Evolutionary conservation across 2,113 vertebrate genomes (phyloP), one percentile per base, ranked within the genome.

Genomic region (Gracilinanus agilis): DNA sequence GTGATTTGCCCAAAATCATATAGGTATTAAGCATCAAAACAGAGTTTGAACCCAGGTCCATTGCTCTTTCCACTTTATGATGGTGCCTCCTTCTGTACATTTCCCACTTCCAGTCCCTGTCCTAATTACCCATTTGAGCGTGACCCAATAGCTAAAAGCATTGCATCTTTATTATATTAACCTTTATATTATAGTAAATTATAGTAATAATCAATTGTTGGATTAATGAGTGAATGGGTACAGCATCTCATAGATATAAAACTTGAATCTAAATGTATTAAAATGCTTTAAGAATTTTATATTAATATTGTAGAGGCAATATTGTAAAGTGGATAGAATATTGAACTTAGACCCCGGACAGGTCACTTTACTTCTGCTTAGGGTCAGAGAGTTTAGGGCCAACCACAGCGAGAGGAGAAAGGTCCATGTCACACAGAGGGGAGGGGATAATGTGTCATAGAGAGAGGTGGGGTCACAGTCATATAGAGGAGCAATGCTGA

Each of bases 371-470:
- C 56, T 67, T 67, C 11, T 67, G 58, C 34, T 67, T 67, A 49
- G 58, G 3, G 10, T 29, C 58, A 29, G 25, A 61, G 25, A 61
- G 56, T 9, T 61, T 11, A 61, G 56, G 25, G 2, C 27, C 25
- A 61, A 10, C 27, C 25, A 61, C 58, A 67, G 34, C 13, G 58
- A 67, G 27, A 67, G 88, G 40, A n/a, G 83, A 94, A 53, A 53
- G 54, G 54, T 55, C 88, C 90, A 40, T 90, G 90, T 27, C 53
- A 34, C 90, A 44, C 88, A 11, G 19, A 88, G n/a, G 34, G 89
- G 40, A 29, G 55, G 83, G 55, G 58, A 54, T 83, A 94, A 58
- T 93, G 91, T 94, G 91, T 93, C 90, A 55, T 24, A 67, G 27
- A 13, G 29, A 88, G 24, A 40, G 61, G 75, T 90, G 44, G 40